Conservation (phyloP, 2,888 invertebrate genomes). For the Meta bourneti region DNA sequence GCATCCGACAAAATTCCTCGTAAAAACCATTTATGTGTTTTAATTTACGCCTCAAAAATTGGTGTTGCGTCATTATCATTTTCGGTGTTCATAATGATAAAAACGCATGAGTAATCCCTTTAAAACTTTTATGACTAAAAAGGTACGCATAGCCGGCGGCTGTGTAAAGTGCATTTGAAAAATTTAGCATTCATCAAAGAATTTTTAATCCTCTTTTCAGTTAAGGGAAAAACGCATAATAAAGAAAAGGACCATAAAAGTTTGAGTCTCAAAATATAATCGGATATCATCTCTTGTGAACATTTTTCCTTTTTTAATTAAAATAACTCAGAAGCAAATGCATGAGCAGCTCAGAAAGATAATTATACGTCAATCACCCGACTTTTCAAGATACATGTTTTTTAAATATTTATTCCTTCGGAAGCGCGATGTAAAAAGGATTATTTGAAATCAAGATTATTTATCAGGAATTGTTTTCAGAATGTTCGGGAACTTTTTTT, state of each 20-base stretch:
- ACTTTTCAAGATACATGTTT: neutral
- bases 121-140: neutral
- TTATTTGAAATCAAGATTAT: conserved; percentile 9
- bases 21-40: no score
- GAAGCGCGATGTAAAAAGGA: neutral
- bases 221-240: neutral
- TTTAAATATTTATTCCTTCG: neutral
- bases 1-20: no score
- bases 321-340: conserved; percentile 6
- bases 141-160: neutral
- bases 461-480: neutral
- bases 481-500: neutral
- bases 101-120: neutral
- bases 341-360: conserved; percentile 1
- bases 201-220: conserved; percentile 6
- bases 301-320: neutral
- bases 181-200: conserved; percentile 8
- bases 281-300: neutral
- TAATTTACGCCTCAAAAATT: no score
- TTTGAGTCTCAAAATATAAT: neutral
- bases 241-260: neutral
- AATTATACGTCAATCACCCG: conserved; percentile 41
- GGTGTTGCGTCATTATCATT: no score
- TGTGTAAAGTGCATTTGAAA: neutral
- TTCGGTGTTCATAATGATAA: no score